phyloP scores from a whole-genome alignment of 2,888 invertebrate species.

The Hypomecis atomaria region DNA sequence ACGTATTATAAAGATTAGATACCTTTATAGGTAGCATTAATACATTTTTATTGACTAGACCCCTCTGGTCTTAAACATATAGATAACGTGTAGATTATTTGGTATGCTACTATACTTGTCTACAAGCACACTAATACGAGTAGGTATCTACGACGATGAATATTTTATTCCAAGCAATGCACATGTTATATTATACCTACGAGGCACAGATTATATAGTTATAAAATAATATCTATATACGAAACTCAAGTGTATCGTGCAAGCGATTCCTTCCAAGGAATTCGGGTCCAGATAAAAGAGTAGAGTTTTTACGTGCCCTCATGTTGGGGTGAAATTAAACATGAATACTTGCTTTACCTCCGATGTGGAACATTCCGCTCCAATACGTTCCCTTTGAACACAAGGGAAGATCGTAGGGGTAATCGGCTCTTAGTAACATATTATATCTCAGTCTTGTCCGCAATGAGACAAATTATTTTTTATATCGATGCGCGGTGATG shows the following conservation, averaged over 20 bases:
- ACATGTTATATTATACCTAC: no score
- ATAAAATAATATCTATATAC: slow-evolving; percentile 1
- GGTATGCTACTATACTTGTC: background rate
- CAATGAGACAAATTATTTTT: slow-evolving; percentile 58
- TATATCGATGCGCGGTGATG: background rate
- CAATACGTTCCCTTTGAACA: slow-evolving; percentile 80
- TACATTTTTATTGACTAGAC: slow-evolving; percentile 1
- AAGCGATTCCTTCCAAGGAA: slow-evolving; percentile 57
- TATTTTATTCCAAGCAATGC: no score
- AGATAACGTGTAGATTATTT: slow-evolving; percentile 1
- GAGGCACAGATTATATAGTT: no score
- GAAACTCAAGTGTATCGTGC: slow-evolving; percentile 41
- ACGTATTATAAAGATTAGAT: slow-evolving; percentile 1
- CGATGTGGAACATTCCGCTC: slow-evolving; percentile 80
- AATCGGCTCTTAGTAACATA: slow-evolving; percentile 55
- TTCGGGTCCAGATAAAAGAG: slow-evolving; percentile 71
- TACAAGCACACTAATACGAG: no score
- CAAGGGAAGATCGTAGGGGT: slow-evolving; percentile 71
- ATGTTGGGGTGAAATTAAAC: slow-evolving; percentile 77
- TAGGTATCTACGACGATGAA: no score
- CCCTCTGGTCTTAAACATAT: background rate
- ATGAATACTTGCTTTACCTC: slow-evolving; percentile 83
- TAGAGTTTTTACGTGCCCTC: slow-evolving; percentile 66
- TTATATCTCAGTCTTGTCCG: slow-evolving; percentile 51
- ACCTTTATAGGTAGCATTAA: background rate